Percentiles rank a stretch among this genome's conserved stretches.
These are phyloP conservation scores for Montipora capricornis DNA, from an alignment of 64 coral and sea anemone genomes.

Conservation along the genomic window DNA sequence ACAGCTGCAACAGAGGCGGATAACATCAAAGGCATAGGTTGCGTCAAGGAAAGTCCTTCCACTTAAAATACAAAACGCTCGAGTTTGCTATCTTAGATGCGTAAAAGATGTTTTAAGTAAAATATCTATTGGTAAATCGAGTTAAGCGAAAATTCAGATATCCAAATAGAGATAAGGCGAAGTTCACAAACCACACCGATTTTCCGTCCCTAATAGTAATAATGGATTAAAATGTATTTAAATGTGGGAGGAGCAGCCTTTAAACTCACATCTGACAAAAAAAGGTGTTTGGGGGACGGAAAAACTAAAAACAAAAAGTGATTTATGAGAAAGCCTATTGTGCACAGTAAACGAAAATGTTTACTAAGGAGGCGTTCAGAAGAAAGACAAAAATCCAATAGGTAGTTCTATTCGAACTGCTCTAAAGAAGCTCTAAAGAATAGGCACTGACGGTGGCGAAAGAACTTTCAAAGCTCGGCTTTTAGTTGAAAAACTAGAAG, in stretches of 20 bases:
- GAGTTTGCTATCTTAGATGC: slow-evolving; percentile 24
- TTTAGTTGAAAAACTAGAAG: too few species aligned
- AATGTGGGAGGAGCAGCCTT: background rate
- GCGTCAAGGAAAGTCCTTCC: background rate
- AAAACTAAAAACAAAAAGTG: background rate
- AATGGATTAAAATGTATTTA: background rate
- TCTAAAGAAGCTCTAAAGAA: too few species aligned
- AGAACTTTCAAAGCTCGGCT: too few species aligned
- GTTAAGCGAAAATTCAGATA: slow-evolving; percentile 34
- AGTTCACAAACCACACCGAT: background rate
- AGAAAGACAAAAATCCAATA: too few species aligned
- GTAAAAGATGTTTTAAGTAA: slow-evolving; percentile 49
- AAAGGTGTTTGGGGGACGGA: background rate
- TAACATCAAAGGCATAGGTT: slow-evolving; percentile 43
- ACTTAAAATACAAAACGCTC: slow-evolving; percentile 26
- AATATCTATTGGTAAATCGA: slow-evolving; percentile 41
- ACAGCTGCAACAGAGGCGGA: slow-evolving; percentile 8
- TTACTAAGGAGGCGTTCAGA: too few species aligned
- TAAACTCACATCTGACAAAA: background rate
- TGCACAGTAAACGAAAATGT: background rate
- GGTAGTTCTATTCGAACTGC: too few species aligned
- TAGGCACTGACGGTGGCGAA: too few species aligned
- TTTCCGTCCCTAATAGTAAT: background rate
- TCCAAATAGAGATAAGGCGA: background rate
- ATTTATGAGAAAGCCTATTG: background rate